These are phyloP conservation scores for Anoplolepis gracilipes DNA, from an alignment of 1,140 invertebrate species.

Conservation along the genomic window DNA sequence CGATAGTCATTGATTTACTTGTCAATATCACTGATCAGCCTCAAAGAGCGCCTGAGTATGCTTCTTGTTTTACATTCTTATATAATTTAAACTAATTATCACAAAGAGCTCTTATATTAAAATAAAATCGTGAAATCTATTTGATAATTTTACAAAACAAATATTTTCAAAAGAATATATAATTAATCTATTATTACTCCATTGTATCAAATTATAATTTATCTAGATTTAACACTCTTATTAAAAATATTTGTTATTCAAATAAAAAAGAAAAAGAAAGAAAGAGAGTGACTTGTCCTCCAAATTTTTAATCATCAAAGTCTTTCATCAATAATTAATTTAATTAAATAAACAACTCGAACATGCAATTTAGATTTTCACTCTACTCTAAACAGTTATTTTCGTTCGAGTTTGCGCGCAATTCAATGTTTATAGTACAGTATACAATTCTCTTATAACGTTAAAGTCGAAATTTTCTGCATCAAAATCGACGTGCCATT, in stretches of 20 bases:
- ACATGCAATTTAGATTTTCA: neutral
- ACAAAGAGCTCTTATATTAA: neutral
- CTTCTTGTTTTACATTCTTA: neutral
- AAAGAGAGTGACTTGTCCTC: too few relatives aligned
- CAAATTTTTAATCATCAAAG: neutral
- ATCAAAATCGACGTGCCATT: constrained; percentile 11
- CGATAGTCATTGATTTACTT: constrained; percentile 15
- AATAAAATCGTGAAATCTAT: neutral
- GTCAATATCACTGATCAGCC: neutral
- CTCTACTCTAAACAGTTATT: constrained; percentile 2
- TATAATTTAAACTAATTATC: neutral
- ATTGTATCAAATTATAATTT: neutral
- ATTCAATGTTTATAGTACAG: neutral
- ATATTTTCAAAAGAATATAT: neutral
- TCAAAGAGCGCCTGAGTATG: neutral
- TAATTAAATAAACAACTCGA: neutral
- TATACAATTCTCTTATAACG: constrained; percentile 50
- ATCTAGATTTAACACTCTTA: neutral
- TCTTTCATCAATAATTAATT: neutral
- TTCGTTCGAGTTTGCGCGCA: constrained; percentile 3
- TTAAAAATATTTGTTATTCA: neutral
- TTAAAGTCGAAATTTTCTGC: constrained; percentile 38
- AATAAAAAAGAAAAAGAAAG: neutral
- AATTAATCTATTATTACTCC: constrained; percentile 11
- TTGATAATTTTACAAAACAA: neutral